A percentile compares a stretch with the other conserved stretches of the same genome.
Conservation (phyloP, 2,888 invertebrate species). For the Carterocephalus palaemon region DNA sequence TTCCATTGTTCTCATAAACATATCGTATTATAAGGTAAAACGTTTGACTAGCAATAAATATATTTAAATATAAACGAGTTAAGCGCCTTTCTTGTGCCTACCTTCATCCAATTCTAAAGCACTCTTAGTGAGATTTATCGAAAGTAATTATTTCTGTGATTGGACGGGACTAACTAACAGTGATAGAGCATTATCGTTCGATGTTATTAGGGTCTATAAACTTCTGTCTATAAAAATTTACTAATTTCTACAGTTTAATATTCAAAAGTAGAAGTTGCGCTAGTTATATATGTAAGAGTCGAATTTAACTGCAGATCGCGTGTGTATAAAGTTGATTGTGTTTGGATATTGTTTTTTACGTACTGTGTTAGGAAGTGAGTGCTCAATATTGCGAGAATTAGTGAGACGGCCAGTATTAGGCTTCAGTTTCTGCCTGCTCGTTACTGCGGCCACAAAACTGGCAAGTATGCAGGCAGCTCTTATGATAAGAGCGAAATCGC, state of each 20-base stretch:
- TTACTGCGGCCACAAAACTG: conserved; percentile 68
- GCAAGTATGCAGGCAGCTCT: conserved; percentile 95
- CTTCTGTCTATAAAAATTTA: conserved; percentile 23
- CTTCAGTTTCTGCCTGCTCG: conserved; percentile 45
- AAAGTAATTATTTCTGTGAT: conserved; percentile 64
- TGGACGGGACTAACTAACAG: conserved; percentile 48
- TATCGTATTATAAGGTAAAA: conserved; percentile 67
- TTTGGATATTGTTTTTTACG: conserved; percentile 28
- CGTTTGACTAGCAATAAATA: conserved; percentile 54
- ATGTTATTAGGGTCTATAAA: conserved; percentile 43
- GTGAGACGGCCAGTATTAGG: conserved; percentile 37
- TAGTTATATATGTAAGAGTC: conserved; percentile 45
- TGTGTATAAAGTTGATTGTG: conserved; percentile 29
- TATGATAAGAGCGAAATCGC: conserved; percentile 94
- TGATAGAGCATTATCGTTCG: conserved; percentile 47
- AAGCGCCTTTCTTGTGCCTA: conserved; percentile 76
- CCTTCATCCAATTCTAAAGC: conserved; percentile 64
- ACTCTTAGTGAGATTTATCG: conserved; percentile 55
- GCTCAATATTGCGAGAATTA: conserved; percentile 15
- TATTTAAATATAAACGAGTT: conserved; percentile 45
- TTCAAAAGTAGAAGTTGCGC: conserved; percentile 41
- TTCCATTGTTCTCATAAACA: conserved; percentile 72
- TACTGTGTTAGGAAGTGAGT: conserved; percentile 18
- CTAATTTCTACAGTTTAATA: conserved; percentile 23
- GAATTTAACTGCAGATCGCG: conserved; percentile 30